A percentile compares a stretch with the other conserved stretches of the same genome.
Conservation (phyloP, 2,888 invertebrate species). For the Agrochola lychnidis region DNA sequence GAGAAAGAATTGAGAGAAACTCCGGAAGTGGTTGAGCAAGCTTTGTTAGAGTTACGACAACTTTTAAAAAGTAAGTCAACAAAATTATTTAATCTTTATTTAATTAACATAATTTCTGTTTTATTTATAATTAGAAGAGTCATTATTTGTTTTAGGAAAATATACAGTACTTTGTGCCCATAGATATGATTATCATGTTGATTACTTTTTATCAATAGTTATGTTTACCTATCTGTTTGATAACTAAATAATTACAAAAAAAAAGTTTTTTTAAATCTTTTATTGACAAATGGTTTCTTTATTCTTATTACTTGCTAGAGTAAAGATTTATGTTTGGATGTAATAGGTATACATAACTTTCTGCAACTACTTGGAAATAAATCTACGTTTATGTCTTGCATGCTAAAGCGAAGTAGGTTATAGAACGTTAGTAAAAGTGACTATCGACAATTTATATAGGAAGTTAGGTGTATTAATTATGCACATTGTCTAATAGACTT, state of each 20-base stretch:
- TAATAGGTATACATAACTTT: background rate
- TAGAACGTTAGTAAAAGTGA: slow-evolving; percentile 9
- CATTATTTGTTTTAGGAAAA: background rate
- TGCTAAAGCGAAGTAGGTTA: slow-evolving; percentile 8
- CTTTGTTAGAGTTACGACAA: slow-evolving; percentile 89
- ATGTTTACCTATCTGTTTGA: background rate
- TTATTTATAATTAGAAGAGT: background rate
- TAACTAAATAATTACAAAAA: background rate
- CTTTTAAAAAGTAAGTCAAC: slow-evolving; percentile 90
- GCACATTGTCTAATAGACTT: background rate
- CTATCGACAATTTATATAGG: background rate
- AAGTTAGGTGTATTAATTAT: background rate
- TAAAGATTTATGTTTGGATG: background rate
- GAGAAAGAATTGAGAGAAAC: slow-evolving; percentile 93
- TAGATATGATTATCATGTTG: slow-evolving; percentile 25
- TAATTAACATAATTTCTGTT: background rate
- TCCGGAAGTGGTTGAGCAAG: slow-evolving; percentile 91
- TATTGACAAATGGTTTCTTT: background rate
- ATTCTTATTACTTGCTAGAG: background rate
- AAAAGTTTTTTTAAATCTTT: background rate
- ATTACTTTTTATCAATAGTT: slow-evolving; percentile 32
- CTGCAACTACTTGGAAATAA: background rate
- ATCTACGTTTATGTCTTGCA: background rate
- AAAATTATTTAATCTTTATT: background rate
- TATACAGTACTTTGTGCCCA: background rate